A percentile compares a stretch with the other conserved stretches of the same genome.
These are phyloP conservation scores for Manacus vitellinus DNA, from an alignment of 2,113 vertebrate species.

Conservation along the genomic window DNA sequence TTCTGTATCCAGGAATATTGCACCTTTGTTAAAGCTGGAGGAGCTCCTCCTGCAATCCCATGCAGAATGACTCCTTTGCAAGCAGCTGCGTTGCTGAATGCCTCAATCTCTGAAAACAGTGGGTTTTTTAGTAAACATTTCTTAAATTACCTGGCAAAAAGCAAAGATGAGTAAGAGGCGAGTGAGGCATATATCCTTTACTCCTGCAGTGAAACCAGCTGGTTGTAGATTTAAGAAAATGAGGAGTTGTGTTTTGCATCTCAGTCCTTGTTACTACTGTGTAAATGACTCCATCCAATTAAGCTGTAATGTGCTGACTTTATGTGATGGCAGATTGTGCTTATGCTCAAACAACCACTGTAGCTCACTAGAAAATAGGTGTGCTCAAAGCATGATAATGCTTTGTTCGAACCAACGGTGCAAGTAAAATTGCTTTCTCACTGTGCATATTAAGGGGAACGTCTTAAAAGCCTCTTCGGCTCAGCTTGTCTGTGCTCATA, in stretches of 20 bases:
- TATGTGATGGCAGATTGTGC: constrained; percentile 27
- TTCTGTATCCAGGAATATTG: background rate
- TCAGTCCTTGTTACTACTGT: constrained; percentile 56
- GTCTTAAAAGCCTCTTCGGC: background rate
- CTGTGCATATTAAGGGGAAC: background rate
- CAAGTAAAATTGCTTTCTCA: background rate
- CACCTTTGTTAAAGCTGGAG: background rate
- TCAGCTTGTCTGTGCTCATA: background rate
- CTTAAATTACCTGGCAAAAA: constrained; percentile 15
- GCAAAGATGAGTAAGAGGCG: background rate
- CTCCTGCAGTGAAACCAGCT: constrained; percentile 47
- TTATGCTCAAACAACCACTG: constrained; percentile 33
- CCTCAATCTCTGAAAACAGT: background rate
- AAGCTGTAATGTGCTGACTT: constrained; percentile 65
- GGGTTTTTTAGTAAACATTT: background rate
- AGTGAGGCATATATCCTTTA: background rate
- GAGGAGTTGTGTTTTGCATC: background rate
- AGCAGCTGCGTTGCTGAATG: background rate
- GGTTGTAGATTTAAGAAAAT: constrained; percentile 45
- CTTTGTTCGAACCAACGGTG: background rate
- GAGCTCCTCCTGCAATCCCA: background rate
- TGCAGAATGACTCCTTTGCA: background rate
- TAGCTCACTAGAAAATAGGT: constrained; percentile 44
- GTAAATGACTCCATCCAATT: constrained; percentile 64
- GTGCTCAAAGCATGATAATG: constrained; percentile 5